Evolutionary conservation across 2,113 vertebrate genomes (phyloP).

Genomic region (Eudyptes chrysolophus): DNA sequence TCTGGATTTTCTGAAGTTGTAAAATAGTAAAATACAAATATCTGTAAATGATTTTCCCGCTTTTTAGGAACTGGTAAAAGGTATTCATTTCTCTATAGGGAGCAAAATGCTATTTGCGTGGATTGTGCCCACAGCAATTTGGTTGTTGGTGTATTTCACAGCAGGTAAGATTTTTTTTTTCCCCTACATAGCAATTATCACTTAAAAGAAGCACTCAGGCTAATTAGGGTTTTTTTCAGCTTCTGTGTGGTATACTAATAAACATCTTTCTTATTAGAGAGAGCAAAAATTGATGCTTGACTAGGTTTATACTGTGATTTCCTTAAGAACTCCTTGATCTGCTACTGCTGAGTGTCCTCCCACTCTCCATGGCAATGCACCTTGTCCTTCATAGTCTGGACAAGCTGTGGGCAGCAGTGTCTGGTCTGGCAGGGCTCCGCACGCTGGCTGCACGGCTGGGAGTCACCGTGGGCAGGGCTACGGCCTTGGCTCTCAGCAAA

Average conservation of each 20-base stretch:
- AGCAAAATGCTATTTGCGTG: neutral
- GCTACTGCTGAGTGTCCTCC: neutral
- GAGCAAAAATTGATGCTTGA: neutral
- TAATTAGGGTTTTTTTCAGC: neutral
- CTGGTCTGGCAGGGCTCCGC: neutral
- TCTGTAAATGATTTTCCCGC: accelerated
- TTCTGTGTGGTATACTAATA: accelerated
- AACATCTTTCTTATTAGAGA: neutral
- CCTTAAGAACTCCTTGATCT: neutral
- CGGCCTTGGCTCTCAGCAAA: neutral
- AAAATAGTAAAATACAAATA: accelerated
- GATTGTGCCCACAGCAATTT: neutral
- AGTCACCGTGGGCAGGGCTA: neutral
- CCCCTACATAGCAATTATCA: neutral
- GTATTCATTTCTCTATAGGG: neutral
- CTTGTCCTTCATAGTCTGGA: neutral
- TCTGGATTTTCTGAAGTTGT: neutral
- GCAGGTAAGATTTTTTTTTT: neutral
- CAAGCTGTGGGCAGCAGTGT: neutral
- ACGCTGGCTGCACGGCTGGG: neutral
- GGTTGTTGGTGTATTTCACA: neutral
- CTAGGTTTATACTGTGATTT: neutral
- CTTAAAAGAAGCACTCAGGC: neutral
- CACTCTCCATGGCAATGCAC: accelerated
- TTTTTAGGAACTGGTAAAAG: neutral